Base-by-base conservation (phyloP, 2,797 vertebrate species). In the Characodon lateralis region DNA sequence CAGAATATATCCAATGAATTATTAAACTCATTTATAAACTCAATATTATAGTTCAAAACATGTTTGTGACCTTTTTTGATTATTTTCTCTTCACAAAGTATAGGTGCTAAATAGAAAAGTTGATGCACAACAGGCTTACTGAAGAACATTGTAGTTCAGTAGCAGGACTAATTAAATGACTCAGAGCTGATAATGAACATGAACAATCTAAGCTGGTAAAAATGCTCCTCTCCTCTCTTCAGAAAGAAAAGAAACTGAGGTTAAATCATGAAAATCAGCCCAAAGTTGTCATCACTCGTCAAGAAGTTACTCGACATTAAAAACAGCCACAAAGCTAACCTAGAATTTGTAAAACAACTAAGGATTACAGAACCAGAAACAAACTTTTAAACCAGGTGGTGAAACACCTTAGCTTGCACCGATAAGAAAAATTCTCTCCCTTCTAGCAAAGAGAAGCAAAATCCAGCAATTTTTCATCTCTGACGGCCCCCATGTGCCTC, bases 401-500 rank as follows among this genome's bases (percentile, higher is more conserved):
- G 55, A 0, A 58, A 53, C 83, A 78, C 81, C 71, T 85, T 77
- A 48, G 53, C 20, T 55, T 48, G 0, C 78, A 85, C 66, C 78
- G 77, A 1, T 2, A 58, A 71, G 71, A 73, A 83, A 48, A 84
- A 82, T 56, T 80, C 74, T 28, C 55, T 31, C 48, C 77, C 58
- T 69, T 1, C 73, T 74, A 81, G 82, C 74, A 55, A 66, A 4
- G 73, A 82, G 65, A 73, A 31, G 78, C 71, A 76, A 82, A 89
- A 83, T 26, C 81, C 80, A 74, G 87, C 83, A 66, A 93, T 91
- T 82, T 84, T 82, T 93, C 88, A 91, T 86, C 73, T 56, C 85
- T 86, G 90, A 91, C 86, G 86, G 83, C 80, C 82, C 83, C 96
- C 95, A 93, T 94, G 95, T 95, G 96, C 95, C 94, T 91, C 95